phyloP scores from a whole-genome alignment of 2,113 vertebrate genomes.

The Gallinago undulata region DNA sequence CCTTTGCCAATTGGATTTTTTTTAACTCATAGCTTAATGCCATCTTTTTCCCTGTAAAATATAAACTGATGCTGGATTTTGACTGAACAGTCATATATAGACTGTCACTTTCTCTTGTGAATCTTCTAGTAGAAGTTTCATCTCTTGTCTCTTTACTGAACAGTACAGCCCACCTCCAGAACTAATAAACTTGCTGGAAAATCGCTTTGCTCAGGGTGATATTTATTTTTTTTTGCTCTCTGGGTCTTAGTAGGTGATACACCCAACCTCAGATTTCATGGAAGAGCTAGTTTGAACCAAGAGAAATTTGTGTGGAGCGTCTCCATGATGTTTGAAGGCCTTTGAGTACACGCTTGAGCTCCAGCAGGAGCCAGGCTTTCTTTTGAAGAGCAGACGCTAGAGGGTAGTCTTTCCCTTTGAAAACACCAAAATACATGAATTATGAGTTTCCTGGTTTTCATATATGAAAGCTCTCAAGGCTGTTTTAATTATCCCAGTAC shows the following conservation, averaged over 20 bases:
- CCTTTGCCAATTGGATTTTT: neutral
- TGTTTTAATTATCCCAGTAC: neutral
- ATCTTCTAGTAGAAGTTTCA: neutral
- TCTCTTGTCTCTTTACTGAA: neutral
- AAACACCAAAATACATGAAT: neutral
- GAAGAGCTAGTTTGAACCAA: neutral
- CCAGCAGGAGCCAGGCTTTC: neutral
- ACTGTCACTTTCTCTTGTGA: neutral
- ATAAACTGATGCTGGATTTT: neutral
- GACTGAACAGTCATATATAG: neutral
- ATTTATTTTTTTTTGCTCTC: neutral
- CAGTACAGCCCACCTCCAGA: neutral
- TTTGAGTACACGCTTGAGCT: neutral
- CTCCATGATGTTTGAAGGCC: neutral
- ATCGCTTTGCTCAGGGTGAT: neutral
- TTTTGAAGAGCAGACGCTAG: neutral
- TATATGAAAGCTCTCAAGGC: neutral
- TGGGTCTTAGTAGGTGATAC: neutral
- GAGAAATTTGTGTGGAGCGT: neutral
- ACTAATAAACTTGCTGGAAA: neutral
- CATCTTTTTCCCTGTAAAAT: neutral
- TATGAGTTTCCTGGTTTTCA: neutral
- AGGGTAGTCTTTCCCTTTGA: constrained; percentile 14
- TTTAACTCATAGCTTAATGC: neutral
- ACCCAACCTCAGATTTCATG: neutral